Evolutionary conservation across 2,113 vertebrate species (phyloP).

Genomic region (Todiramphus saurophagus): DNA sequence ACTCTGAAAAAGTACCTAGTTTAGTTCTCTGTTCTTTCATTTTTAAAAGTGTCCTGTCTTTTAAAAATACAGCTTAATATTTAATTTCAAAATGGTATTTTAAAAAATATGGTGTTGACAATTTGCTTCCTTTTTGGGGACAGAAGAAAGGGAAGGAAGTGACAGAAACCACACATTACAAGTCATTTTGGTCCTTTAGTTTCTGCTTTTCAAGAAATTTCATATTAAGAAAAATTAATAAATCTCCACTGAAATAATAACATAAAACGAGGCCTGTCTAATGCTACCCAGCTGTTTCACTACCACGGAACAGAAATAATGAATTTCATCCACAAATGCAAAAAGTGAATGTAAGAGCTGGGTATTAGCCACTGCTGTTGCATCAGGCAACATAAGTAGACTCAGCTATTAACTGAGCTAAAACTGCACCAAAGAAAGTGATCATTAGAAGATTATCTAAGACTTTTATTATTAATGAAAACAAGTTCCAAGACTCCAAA

Average conservation of each 20-base stretch:
- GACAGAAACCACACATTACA: not conserved
- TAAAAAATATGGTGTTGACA: slow-evolving; percentile 47
- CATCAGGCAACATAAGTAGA: not conserved
- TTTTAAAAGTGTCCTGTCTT: slow-evolving; percentile 23
- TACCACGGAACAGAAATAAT: not conserved
- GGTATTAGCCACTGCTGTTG: not conserved
- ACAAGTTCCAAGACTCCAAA: not conserved
- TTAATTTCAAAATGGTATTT: slow-evolving; percentile 46
- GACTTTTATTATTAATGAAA: not conserved
- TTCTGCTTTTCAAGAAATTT: not conserved
- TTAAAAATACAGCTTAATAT: slow-evolving; percentile 22
- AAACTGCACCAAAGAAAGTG: not conserved
- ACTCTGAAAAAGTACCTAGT: not conserved
- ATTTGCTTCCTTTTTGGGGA: slow-evolving; percentile 10
- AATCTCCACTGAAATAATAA: not conserved
- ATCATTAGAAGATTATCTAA: not conserved
- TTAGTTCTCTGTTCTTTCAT: not conserved
- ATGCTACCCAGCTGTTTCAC: not conserved
- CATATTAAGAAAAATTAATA: not conserved
- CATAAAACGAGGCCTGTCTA: not conserved
- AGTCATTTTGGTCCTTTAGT: not conserved
- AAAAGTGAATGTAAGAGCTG: not conserved
- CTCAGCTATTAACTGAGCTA: not conserved
- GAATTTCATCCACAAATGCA: not conserved
- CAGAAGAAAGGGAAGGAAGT: not conserved